Evolutionary conservation across 2,797 vertebrate genomes (phyloP), one percentile per base, ranked within the genome.

Genomic region (Parotocinclus haroldoi): DNA sequence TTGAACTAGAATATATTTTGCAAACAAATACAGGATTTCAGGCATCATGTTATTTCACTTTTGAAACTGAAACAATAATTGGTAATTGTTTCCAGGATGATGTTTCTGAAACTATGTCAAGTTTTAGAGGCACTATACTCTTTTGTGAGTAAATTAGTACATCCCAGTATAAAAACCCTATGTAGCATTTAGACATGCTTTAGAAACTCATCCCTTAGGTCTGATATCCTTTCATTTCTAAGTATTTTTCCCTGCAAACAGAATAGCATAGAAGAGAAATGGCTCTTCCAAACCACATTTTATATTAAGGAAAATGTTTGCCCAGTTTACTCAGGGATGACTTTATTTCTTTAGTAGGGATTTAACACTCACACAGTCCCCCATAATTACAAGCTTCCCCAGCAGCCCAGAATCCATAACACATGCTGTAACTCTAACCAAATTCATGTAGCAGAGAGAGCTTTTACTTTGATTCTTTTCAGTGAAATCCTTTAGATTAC

Each of bases 241-340:
- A 66, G 14, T 53, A 7, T 57, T 45, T 58, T 16, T 36, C 58
- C 62, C 57, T 52, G 12, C 50, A 48, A 36, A 40, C 49, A 83
- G 88, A 89, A 85, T 86, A 90, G 72, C 89, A 91, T 88, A 90
- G 89, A 94, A 94, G 93, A 96, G 90, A 91, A 91, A 95, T 93
- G 87, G 86, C 87, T 91, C 92, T 92, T 94, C 91, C 90, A 89
- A 94, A 92, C 92, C 92, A 94, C 92, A 91, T 91, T 94, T 89
- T 95, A 92, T 93, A 93, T 92, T 93, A 93, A 98, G 94, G 95
- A 94, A 98, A 97, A 98, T 96, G 96, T 97, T 98, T 97, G 92
- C 92, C 92, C 90, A 87, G 90, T 93, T 94, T 91, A 90, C 93
- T 84, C 90, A 89, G 92, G 94, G 94, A 97, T 92, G 89, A 96